These are phyloP conservation scores for Aspidoscelis tigris DNA, from an alignment of 2,113 vertebrate genomes.

Conservation along the genomic window DNA sequence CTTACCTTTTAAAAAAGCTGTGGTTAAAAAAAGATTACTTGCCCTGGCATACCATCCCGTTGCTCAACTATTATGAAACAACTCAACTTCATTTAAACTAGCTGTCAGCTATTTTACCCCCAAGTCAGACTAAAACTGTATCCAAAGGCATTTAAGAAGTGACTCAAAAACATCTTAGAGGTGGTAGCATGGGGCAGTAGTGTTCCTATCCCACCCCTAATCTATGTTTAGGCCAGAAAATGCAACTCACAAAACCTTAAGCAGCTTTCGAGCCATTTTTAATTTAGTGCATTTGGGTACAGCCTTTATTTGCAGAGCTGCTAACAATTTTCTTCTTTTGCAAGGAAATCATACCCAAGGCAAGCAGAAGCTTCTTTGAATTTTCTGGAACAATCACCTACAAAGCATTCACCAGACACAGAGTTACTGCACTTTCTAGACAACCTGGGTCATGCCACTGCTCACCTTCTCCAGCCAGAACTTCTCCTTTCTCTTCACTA, in stretches of 20 bases:
- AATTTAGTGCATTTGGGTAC: too few species aligned
- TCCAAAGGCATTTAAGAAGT: too few species aligned
- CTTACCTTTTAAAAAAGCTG: not conserved
- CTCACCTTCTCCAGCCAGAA: too few species aligned
- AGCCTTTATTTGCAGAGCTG: not conserved
- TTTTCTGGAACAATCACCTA: not conserved
- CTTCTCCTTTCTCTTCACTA: not conserved
- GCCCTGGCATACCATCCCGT: not conserved
- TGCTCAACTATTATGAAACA: not conserved
- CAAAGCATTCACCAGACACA: not conserved
- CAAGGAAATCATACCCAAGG: slow-evolving; percentile 8
- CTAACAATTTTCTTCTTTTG: not conserved
- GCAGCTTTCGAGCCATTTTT: too few species aligned
- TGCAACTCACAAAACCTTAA: too few species aligned
- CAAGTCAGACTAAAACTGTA: not conserved
- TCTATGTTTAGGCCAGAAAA: too few species aligned
- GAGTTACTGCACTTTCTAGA: not conserved
- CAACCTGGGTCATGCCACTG: too few species aligned
- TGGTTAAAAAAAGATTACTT: slow-evolving; percentile 12
- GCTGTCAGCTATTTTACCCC: not conserved
- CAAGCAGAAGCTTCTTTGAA: not conserved
- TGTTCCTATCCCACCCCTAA: too few species aligned
- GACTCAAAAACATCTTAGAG: too few species aligned
- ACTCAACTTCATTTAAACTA: fast-evolving
- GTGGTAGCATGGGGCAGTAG: too few species aligned